phyloP scores from a whole-genome alignment of 2,888 invertebrate genomes.

The Parnassius glacialis region DNA sequence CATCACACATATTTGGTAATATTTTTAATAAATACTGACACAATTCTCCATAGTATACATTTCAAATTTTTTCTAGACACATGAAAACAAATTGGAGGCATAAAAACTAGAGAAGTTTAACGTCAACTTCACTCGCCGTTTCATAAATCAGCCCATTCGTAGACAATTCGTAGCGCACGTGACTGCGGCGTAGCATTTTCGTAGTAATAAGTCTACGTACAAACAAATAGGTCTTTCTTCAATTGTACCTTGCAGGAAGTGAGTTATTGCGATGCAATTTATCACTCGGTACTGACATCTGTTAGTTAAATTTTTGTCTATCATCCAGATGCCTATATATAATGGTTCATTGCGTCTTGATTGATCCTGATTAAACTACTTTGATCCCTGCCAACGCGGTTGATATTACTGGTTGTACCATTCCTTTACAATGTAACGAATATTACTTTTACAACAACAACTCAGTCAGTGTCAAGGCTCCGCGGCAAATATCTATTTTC shows the following conservation, averaged over 20 bases:
- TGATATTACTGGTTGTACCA: conserved; percentile 1
- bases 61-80: too few relatives aligned
- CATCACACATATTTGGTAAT: too few relatives aligned
- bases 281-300: conserved; percentile 21
- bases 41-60: too few relatives aligned
- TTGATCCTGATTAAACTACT: conserved; percentile 23
- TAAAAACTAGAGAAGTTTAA: too few relatives aligned
- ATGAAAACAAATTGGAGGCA: too few relatives aligned
- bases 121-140: too few relatives aligned
- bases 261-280: conserved; percentile 22
- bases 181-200: conserved; percentile 6
- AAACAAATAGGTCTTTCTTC: conserved; percentile 19
- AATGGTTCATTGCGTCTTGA: conserved; percentile 16
- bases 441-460: too few relatives aligned
- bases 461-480: too few relatives aligned
- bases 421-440: neutral
- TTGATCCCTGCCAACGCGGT: conserved; percentile 8
- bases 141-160: neutral
- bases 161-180: conserved; percentile 3
- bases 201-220: conserved; percentile 6
- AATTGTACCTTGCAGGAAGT: conserved; percentile 25
- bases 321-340: conserved; percentile 21
- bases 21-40: too few relatives aligned
- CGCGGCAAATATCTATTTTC: too few relatives aligned
- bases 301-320: conserved; percentile 24